phyloP scores from a whole-genome alignment of 2,888 invertebrate species.

The Agrochola circellaris region DNA sequence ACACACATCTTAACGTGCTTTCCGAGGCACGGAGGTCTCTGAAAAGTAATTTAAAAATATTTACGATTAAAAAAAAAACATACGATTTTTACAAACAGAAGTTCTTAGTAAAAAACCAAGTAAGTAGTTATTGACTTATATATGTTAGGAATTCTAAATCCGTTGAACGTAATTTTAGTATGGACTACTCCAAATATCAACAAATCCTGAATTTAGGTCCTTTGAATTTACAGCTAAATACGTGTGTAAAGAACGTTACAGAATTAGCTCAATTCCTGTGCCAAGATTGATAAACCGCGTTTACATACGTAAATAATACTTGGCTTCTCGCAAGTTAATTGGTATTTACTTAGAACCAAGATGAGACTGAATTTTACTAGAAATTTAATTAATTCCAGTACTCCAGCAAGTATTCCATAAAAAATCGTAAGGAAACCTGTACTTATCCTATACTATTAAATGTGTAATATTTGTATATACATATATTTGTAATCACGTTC shows the following conservation, averaged over 20 bases:
- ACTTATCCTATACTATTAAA: no score
- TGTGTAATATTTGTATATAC: no score
- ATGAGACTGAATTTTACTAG: neutral
- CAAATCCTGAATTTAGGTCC: neutral
- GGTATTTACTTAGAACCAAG: neutral
- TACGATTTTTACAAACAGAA: neutral
- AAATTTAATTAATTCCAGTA: neutral
- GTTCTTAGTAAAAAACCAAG: neutral
- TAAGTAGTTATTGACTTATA: neutral
- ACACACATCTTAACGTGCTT: no score
- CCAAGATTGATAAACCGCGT: constrained; percentile 7
- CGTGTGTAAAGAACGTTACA: neutral
- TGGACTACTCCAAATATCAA: neutral
- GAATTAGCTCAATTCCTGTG: constrained; percentile 3
- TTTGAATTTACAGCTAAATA: constrained; percentile 14
- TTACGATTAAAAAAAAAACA: no score
- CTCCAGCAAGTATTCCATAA: no score
- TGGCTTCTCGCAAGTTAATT: neutral
- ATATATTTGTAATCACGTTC: no score
- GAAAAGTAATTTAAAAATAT: no score
- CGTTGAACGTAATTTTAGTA: neutral
- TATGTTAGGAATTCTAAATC: neutral
- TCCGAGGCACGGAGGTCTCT: no score
- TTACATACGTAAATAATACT: neutral
- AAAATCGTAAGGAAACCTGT: no score